Evolutionary conservation across 2,888 invertebrate genomes (phyloP), one percentile per base, ranked within the genome.

Genomic region (Apamea monoglypha): DNA sequence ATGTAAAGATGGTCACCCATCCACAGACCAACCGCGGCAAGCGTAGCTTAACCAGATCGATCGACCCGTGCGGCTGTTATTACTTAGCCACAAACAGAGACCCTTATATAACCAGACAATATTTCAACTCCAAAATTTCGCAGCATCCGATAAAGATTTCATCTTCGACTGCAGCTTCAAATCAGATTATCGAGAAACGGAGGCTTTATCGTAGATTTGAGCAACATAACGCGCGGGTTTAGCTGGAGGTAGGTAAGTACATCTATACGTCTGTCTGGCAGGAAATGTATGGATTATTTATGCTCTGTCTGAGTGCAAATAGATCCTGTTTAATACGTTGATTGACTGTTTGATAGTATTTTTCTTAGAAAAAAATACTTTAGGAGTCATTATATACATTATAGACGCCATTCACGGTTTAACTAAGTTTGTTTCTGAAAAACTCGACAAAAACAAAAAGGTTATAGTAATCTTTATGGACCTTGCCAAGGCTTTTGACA

Each of bases 211-310:
- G 67, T 74, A 68, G 68, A 82, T 44, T 82, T 68, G 32, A 47
- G 44, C 77, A 69, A 56, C 12, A 76, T 16, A 29, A 68, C 53
- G 68, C 36, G 16, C 12, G 53, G 68, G 25, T 29, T 12, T 77
- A 25, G 32, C 14, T 12, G n/a, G 29, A 29, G 5, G 1, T 18
- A 81, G 36, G 29, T 50, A 61, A 18, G 32, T 53, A 40, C 40
- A 50, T 56, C 50, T 47, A 74, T 81, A 44, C 10, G 69, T 32
- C 70, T 78, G 70, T 71, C 70, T 83, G 69, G 59, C 59, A 53
- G 78, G 68, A 68, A 63, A 67, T 44, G 61, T 81, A 83, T 78
- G 70, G 61, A 78, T 71, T 83, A 81, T 83, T 70, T 78, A 77
- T 77, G 66, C 18, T n/a, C 76, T 63, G 61, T 82, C 80, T 80